These are phyloP conservation scores for Acrossocheilus wenchowensis DNA, from an alignment of 2,797 vertebrate species.

Conservation along the genomic window DNA sequence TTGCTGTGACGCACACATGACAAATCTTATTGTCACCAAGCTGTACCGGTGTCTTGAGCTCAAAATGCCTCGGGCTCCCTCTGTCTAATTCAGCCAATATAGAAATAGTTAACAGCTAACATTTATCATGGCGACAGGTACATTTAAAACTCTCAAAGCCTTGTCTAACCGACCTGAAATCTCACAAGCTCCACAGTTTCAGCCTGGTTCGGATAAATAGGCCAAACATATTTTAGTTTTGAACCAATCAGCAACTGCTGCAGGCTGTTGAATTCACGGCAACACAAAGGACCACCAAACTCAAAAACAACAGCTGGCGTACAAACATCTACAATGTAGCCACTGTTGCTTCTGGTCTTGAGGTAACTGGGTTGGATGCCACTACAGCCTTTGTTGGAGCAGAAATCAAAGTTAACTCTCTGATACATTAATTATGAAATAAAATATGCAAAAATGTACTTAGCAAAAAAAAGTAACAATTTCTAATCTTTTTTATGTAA, in stretches of 20 bases:
- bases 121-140: slow-evolving; percentile 30
- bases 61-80: slow-evolving; percentile 8
- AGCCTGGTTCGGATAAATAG: slow-evolving; percentile 6
- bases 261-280: slow-evolving; percentile 9
- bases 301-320: slow-evolving; percentile 35
- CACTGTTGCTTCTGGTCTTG: background rate
- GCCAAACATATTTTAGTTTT: slow-evolving; percentile 23
- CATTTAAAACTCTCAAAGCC: slow-evolving; percentile 23
- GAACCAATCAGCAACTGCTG: slow-evolving; percentile 22
- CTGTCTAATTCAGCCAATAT: slow-evolving; percentile 15
- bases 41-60: background rate
- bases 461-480: too few relatives aligned
- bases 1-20: slow-evolving; percentile 1
- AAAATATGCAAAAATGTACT: background rate
- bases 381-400: background rate
- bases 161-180: background rate
- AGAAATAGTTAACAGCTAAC: slow-evolving; percentile 9
- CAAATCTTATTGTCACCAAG: slow-evolving; percentile 22
- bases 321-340: slow-evolving; percentile 13
- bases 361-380: slow-evolving; percentile 13
- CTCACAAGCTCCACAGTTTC: background rate
- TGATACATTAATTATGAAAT: background rate
- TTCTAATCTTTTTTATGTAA: too few relatives aligned
- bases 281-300: slow-evolving; percentile 17
- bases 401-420: background rate